phyloP scores from a whole-genome alignment of 1,140 invertebrate species.

The Heliconius hermathena region DNA sequence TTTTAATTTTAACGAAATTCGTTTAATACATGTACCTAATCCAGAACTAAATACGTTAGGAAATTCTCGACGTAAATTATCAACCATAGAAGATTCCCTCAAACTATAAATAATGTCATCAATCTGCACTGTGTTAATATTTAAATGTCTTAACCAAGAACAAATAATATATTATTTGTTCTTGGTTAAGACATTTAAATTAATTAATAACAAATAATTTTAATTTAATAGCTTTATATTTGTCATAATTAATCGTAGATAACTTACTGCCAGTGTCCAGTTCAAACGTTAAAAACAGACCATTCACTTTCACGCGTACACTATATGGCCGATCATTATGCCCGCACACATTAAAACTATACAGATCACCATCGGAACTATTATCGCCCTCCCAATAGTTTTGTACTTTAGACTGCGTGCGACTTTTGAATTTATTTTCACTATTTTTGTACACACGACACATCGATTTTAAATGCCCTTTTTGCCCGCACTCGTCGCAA shows the following conservation, averaged over 20 bases:
- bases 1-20: too few species aligned
- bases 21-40: too few species aligned
- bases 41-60: conserved; percentile 39
- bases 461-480: too few species aligned
- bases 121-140: neutral
- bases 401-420: neutral
- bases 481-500: too few species aligned
- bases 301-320: too few species aligned
- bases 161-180: too few species aligned
- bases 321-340: too few species aligned
- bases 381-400: neutral
- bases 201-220: conserved; percentile 40
- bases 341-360: neutral
- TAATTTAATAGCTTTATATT: neutral
- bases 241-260: neutral
- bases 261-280: conserved; percentile 4
- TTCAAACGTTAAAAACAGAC: too few species aligned
- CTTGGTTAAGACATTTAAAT: too few species aligned
- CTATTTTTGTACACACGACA: too few species aligned
- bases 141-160: neutral
- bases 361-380: neutral
- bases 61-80: conserved; percentile 9
- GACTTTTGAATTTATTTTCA: too few species aligned
- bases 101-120: conserved; percentile 10
- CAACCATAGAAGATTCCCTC: neutral